These are phyloP conservation scores for Abramis brama DNA, from an alignment of 2,113 vertebrate genomes.

Conservation along the genomic window DNA sequence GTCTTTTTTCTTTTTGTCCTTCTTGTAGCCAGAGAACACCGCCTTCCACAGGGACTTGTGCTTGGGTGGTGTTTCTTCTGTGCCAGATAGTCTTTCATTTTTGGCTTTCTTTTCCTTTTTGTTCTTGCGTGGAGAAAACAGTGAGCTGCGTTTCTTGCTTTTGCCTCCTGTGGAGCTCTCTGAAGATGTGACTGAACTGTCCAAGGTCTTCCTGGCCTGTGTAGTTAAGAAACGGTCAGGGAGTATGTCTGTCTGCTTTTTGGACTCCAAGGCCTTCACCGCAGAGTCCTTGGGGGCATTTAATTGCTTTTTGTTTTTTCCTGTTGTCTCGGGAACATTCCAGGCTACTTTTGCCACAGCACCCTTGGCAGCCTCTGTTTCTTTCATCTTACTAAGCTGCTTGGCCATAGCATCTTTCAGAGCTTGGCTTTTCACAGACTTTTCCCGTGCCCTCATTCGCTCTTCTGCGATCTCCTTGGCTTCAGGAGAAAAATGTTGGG, in stretches of 20 bases:
- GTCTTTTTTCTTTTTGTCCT: conserved; percentile 96
- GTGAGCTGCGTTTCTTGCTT: conserved; percentile 91
- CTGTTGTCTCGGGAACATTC: conserved; percentile 59
- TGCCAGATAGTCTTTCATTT: conserved; percentile 78
- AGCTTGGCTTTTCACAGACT: conserved; percentile 91
- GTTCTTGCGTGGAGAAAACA: conserved; percentile 94
- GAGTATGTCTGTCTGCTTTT: conserved; percentile 73
- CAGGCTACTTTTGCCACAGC: conserved; percentile 70
- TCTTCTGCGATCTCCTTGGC: conserved; percentile 94
- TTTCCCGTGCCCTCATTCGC: conserved; percentile 91
- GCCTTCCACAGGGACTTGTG: conserved; percentile 94
- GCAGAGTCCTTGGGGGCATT: conserved; percentile 71
- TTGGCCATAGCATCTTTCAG: conserved; percentile 93
- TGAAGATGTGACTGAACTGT: conserved; percentile 89
- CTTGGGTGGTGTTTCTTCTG: conserved; percentile 83
- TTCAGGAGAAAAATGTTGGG: conserved; percentile 82
- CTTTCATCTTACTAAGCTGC: conserved; percentile 91
- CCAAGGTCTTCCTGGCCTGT: conserved; percentile 77
- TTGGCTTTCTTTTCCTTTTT: conserved; percentile 97
- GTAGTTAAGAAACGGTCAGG: conserved; percentile 80
- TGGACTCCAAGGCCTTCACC: conserved; percentile 75
- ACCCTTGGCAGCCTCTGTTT: conserved; percentile 73
- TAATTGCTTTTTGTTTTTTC: conserved; percentile 72
- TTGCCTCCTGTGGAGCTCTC: conserved; percentile 86
- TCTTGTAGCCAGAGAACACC: conserved; percentile 95